phyloP scores from a whole-genome alignment of 1,140 invertebrate species.

The Cherax destructor region DNA sequence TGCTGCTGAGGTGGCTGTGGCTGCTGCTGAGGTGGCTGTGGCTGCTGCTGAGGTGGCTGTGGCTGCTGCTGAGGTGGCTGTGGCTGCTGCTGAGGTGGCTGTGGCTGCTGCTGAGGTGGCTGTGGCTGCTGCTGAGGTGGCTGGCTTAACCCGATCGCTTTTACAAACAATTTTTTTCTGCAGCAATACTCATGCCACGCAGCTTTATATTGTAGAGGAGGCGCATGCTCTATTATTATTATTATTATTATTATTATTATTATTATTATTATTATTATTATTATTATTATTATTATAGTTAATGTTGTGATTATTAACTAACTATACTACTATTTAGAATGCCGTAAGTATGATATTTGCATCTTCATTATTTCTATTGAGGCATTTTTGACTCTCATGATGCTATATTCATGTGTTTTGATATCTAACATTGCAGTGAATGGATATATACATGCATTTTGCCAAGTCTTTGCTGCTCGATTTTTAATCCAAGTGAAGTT shows the following conservation, averaged over 20 bases:
- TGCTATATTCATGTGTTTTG: not conserved
- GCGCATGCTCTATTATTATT: not conserved
- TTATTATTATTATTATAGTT: not conserved
- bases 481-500: not conserved
- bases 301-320: not conserved
- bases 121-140: not conserved
- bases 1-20: too few relatives aligned
- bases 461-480: not conserved
- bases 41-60: too few relatives aligned
- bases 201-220: not conserved
- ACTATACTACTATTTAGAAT: not conserved
- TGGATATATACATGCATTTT: conserved; percentile 7
- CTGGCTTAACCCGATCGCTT: not conserved
- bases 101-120: too few relatives aligned
- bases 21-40: too few relatives aligned
- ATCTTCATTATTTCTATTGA: not conserved
- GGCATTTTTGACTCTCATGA: conserved; percentile 3
- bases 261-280: not conserved
- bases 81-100: too few relatives aligned
- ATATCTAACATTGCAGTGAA: not conserved
- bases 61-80: too few relatives aligned
- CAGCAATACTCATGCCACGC: not conserved
- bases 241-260: not conserved
- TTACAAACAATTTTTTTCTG: not conserved
- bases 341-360: conserved; percentile 1